Evolutionary conservation across 2,113 vertebrate genomes (phyloP).

Genomic region (Callionymus lyra): DNA sequence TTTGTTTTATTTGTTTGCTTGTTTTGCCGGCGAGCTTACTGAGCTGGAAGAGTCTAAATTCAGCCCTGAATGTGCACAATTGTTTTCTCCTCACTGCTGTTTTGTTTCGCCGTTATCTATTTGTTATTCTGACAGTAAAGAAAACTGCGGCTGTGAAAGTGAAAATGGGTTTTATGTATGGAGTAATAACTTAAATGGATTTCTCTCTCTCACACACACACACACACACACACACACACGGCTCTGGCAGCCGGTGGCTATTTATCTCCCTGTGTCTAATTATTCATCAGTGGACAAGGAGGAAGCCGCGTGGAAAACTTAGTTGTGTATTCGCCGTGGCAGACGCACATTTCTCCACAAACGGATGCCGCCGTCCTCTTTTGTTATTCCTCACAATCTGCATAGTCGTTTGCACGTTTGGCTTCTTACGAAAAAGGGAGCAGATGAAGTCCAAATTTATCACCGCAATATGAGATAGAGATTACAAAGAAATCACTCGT

Average conservation of each 20-base stretch:
- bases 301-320: slow-evolving; percentile 45
- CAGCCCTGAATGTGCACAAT: slow-evolving; percentile 30
- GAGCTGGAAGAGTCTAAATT: slow-evolving; percentile 31
- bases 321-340: slow-evolving; percentile 37
- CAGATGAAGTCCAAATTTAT: no score
- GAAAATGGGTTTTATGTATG: slow-evolving; percentile 70
- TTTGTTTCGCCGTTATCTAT: slow-evolving; percentile 63
- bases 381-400: not conserved
- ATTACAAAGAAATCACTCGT: no score
- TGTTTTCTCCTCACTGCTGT: slow-evolving; percentile 45
- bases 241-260: slow-evolving; percentile 39
- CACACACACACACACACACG: slow-evolving; percentile 1
- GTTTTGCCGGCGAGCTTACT: slow-evolving; percentile 15
- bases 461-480: no score
- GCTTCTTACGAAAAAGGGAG: not conserved
- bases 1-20: slow-evolving; percentile 14
- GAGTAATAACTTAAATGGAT: slow-evolving; percentile 71
- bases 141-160: slow-evolving; percentile 54
- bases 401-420: not conserved
- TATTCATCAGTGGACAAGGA: slow-evolving; percentile 66
- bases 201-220: slow-evolving; percentile 27
- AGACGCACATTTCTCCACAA: slow-evolving; percentile 10
- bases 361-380: slow-evolving; percentile 1
- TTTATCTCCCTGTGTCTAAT: slow-evolving; percentile 65
- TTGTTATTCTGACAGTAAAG: slow-evolving; percentile 65